Evolutionary conservation across 2,113 vertebrate species (phyloP).

Genomic region (Sisor rabdophorus): DNA sequence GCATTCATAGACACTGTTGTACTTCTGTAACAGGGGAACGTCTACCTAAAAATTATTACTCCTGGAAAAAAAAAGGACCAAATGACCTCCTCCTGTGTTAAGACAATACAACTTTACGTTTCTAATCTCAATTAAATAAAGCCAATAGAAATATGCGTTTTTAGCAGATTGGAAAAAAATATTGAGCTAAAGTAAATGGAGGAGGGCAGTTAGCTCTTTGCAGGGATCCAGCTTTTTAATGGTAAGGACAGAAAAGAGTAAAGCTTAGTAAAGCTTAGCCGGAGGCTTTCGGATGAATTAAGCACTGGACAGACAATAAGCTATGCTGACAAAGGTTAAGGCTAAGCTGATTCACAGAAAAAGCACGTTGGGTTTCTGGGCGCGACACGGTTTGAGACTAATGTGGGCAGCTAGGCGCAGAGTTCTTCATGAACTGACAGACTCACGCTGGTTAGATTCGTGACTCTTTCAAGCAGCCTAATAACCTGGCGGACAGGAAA

Average conservation of each 20-base stretch:
- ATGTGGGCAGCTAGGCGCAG: conserved; percentile 48
- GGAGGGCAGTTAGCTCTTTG: conserved; percentile 50
- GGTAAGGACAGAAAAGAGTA: conserved; percentile 54
- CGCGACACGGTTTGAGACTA: conserved; percentile 58
- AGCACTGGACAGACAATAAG: conserved; percentile 65
- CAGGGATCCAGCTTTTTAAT: conserved; percentile 66
- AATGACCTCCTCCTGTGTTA: conserved; percentile 42
- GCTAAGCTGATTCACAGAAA: conserved; percentile 53
- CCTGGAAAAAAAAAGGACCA: conserved; percentile 57
- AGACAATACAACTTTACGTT: not conserved
- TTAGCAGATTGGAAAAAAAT: not conserved
- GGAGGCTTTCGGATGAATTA: conserved; percentile 62
- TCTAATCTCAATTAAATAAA: not conserved
- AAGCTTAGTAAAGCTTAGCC: conserved; percentile 54
- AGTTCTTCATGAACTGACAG: conserved; percentile 64
- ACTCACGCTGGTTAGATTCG: conserved; percentile 78
- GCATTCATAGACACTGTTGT: conserved; percentile 68
- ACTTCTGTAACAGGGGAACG: conserved; percentile 50
- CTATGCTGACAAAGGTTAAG: conserved; percentile 52
- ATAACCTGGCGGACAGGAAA: conserved; percentile 74
- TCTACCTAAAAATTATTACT: conserved; percentile 62
- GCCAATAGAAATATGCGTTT: not conserved
- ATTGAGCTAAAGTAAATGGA: conserved; percentile 24
- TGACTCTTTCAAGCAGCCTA: conserved; percentile 78
- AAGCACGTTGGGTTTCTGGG: conserved; percentile 61